Conservation (phyloP, 2,113 vertebrate genomes). For the Urocolius indicus region DNA sequence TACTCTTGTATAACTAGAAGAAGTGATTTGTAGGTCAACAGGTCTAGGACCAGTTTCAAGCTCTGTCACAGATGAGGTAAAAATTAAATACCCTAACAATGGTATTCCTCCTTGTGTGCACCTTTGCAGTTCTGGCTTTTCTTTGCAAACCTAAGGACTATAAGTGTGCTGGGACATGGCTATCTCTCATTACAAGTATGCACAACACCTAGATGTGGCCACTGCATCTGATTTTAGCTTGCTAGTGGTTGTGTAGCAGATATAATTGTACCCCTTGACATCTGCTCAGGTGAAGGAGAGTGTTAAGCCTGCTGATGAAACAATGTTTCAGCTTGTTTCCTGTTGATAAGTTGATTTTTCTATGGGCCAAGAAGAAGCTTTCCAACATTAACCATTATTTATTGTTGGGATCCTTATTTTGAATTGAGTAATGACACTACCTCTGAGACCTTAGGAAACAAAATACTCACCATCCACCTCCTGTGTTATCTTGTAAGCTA, state of each 20-base stretch:
- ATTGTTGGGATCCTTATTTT: background rate
- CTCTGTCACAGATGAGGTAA: background rate
- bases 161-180: background rate
- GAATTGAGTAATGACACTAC: background rate
- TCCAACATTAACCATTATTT: background rate
- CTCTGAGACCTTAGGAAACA: background rate
- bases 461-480: background rate
- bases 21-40: background rate
- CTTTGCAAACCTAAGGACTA: background rate
- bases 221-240: background rate
- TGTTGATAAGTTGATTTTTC: background rate
- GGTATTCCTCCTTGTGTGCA: background rate
- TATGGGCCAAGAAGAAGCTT: background rate
- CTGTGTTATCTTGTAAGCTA: background rate
- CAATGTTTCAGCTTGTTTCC: background rate
- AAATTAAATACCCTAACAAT: background rate
- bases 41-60: background rate
- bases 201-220: background rate
- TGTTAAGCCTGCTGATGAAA: background rate
- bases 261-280: background rate
- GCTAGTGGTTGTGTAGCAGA: background rate
- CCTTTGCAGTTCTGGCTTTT: background rate
- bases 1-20: background rate
- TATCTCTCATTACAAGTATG: background rate
- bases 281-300: background rate